Base-by-base conservation (phyloP, 2,888 invertebrate species). In the Prosopocoilus inquinatus region DNA sequence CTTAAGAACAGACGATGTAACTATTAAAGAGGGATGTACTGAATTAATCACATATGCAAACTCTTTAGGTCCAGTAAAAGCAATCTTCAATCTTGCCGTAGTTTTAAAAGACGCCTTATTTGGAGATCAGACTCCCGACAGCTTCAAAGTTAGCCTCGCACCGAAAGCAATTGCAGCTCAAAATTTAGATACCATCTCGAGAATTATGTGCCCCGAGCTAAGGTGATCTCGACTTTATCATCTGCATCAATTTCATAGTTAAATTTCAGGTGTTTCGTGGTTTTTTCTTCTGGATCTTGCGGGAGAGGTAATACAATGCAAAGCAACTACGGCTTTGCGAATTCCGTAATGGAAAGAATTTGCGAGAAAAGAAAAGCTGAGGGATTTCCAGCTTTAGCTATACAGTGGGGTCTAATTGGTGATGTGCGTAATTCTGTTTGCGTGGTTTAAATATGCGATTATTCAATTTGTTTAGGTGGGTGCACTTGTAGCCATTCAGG, bases 281-380 rank as follows among this genome's bases (percentile, higher is more conserved):
- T 90, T n/a, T 95, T 94, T 78, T 94, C 94, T 0, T 94, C 93
- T 13, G 90, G 94, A 9, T 88, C 90, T 0, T 92, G 93, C 72
- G 94, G 94, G n/a, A 84, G 93, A n/a, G 94, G 95, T 64, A 94
- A 94, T 76, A 87, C 88, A 3, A 94, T 94, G 1, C 94, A 95
- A 78, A 87, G 90, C 12, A 93, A 91, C 78, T 94, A 94, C 73
- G 94, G 92, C 33, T 87, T 89, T 80, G 88, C 92, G 41, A 95
- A 94, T 79, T 91, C 92, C 0, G 83, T 88, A 2, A 91, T 93
- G 91, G 93, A 94, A 75, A 83, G 91, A 62, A 85, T 94, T 64
- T 89, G 90, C 70, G 94, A 91, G 74, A 78, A 79, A 67, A 83
- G 66, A n/a, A 50, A 58, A 2, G 34, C 12, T 0, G 56, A 48